Percentiles rank a stretch among this genome's conserved stretches.
Evolutionary conservation across 2,797 vertebrate genomes (phyloP).

Genomic region (Notoglanidium macrostoma): DNA sequence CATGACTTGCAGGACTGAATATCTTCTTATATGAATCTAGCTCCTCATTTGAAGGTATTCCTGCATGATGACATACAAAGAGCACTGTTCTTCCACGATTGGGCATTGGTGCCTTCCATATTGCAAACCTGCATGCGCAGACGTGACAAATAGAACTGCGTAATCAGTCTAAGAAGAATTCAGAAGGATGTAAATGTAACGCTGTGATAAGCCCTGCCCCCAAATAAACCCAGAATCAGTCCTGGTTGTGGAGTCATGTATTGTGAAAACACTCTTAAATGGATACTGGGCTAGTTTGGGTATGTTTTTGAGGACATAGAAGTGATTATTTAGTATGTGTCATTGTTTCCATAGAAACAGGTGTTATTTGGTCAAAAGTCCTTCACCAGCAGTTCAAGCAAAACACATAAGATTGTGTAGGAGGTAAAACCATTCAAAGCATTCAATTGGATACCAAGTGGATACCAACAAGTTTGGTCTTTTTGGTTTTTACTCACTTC

Average conservation of each 20-base stretch:
- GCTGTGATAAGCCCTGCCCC: neutral
- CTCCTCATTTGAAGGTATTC: neutral
- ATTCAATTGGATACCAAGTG: neutral
- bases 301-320: neutral
- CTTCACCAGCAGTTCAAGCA: neutral
- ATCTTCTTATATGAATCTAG: neutral
- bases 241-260: neutral
- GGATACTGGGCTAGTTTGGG: neutral
- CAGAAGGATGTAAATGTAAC: neutral
- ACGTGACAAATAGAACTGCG: neutral
- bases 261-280: neutral
- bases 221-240: neutral
- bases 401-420: neutral
- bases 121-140: neutral
- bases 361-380: neutral
- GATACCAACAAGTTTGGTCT: neutral
- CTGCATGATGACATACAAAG: neutral
- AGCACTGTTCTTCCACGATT: neutral
- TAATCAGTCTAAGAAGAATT: neutral
- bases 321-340: no score
- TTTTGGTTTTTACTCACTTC: neutral
- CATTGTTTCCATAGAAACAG: neutral
- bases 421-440: neutral
- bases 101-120: no score
- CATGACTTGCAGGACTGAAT: neutral